phyloP scores from a whole-genome alignment of 2,113 vertebrate genomes.

The Corythornis vintsioides region DNA sequence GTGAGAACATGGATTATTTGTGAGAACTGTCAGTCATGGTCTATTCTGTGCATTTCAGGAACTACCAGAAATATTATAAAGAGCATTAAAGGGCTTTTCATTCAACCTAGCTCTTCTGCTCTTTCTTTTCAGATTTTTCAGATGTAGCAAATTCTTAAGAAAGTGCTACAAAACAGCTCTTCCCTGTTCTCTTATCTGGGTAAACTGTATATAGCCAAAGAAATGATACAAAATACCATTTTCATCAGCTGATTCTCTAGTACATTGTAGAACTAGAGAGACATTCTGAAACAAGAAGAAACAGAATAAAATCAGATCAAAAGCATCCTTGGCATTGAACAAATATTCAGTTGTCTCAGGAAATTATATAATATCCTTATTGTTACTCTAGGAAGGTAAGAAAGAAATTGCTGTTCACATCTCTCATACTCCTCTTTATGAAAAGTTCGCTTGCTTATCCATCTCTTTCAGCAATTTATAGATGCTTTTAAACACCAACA shows the following conservation, averaged over 20 bases:
- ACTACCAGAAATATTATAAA: not conserved
- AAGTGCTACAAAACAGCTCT: not conserved
- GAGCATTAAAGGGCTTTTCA: not conserved
- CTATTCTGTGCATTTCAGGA: not conserved
- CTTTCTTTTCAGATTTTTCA: not conserved
- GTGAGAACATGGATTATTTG: fast-evolving
- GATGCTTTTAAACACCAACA: not conserved
- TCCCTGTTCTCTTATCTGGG: not conserved
- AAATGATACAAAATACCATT: not conserved
- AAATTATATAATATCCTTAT: not conserved
- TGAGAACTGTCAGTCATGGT: not conserved
- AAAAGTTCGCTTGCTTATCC: not conserved
- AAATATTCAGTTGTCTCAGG: not conserved
- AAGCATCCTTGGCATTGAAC: not conserved
- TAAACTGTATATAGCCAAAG: not conserved
- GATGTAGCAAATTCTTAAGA: not conserved
- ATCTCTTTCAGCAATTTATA: not conserved
- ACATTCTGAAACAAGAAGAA: not conserved
- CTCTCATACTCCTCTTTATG: not conserved
- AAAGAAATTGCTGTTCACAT: not conserved
- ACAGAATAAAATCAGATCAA: not conserved
- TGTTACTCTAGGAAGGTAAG: not conserved
- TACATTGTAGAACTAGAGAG: not conserved
- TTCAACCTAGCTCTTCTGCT: not conserved
- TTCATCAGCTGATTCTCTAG: not conserved